Evolutionary conservation across 2,888 invertebrate species (phyloP).

Genomic region (Griposia aprilina): DNA sequence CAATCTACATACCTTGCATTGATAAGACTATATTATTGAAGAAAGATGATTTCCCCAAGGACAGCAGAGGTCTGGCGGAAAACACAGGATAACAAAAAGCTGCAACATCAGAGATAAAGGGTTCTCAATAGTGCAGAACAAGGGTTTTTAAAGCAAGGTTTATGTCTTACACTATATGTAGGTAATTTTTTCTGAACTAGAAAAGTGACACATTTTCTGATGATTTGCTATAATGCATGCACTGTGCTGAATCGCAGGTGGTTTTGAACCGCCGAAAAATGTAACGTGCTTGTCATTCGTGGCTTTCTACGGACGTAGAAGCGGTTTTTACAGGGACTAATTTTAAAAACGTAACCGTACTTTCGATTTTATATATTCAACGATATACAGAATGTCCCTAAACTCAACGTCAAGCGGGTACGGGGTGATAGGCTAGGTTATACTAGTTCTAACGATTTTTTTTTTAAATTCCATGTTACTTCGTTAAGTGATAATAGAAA

Average conservation of each 20-base stretch:
- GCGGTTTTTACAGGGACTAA: not conserved
- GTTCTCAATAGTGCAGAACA: not conserved
- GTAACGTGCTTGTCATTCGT: not conserved
- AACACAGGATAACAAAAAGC: slow-evolving; percentile 28
- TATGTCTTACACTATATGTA: not conserved
- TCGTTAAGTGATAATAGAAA: no score
- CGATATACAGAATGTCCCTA: no score
- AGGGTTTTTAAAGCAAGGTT: not conserved
- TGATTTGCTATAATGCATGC: not conserved
- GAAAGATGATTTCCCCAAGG: slow-evolving; percentile 53
- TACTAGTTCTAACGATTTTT: no score
- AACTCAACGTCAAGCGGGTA: no score
- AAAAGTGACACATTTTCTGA: not conserved
- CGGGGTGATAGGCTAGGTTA: no score
- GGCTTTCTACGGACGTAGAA: not conserved
- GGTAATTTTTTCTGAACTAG: not conserved
- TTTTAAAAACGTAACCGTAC: no score
- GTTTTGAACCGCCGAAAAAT: not conserved
- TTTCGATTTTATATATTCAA: not conserved
- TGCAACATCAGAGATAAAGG: slow-evolving; percentile 4
- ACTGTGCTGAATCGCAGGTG: not conserved
- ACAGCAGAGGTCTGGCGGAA: slow-evolving; percentile 46
- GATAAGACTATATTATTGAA: slow-evolving; percentile 36
- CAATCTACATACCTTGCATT: slow-evolving; percentile 36
- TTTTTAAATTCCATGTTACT: no score